A percentile compares a stretch with the other conserved stretches of the same genome.
Evolutionary conservation across 2,888 invertebrate species (phyloP).

Genomic region (Penaeus monodon): DNA sequence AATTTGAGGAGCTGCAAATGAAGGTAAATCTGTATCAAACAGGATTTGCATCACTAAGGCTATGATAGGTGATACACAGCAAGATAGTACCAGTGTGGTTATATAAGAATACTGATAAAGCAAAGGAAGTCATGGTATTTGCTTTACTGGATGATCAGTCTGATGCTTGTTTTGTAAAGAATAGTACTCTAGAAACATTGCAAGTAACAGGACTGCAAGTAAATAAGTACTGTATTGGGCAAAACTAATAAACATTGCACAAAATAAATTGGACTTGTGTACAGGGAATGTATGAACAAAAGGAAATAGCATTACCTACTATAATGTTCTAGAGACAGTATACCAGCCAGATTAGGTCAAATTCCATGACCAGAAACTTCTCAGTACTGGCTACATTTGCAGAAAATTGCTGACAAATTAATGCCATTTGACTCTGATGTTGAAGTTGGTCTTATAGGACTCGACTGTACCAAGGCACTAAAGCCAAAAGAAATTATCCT

Average conservation of each 20-base stretch:
- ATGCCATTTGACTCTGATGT: not conserved
- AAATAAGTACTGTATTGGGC: conserved; percentile 76
- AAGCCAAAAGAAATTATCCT: conserved; percentile 10
- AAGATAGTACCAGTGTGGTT: conserved; percentile 30
- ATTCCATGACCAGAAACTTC: conserved; percentile 23
- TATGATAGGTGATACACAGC: too few relatives aligned
- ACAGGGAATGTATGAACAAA: not conserved
- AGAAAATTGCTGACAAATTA: conserved; percentile 11
- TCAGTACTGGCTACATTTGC: conserved; percentile 5
- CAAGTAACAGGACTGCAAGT: not conserved
- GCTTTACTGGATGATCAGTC: not conserved
- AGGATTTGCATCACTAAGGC: too few relatives aligned
- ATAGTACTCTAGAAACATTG: not conserved
- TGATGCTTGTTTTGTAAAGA: conserved; percentile 23
- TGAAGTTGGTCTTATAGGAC: conserved; percentile 22
- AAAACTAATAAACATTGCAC: not conserved
- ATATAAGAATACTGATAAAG: not conserved
- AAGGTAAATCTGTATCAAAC: too few relatives aligned
- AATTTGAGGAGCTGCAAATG: too few relatives aligned
- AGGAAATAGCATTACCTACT: not conserved
- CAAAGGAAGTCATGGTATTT: not conserved
- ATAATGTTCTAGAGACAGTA: not conserved
- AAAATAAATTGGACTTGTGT: conserved; percentile 11
- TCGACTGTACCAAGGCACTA: conserved; percentile 6
- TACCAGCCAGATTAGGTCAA: not conserved